A percentile compares a stretch with the other conserved stretches of the same genome.
Evolutionary conservation across 2,888 invertebrate genomes (phyloP).

Genomic region (Nephrotoma flavescens): DNA sequence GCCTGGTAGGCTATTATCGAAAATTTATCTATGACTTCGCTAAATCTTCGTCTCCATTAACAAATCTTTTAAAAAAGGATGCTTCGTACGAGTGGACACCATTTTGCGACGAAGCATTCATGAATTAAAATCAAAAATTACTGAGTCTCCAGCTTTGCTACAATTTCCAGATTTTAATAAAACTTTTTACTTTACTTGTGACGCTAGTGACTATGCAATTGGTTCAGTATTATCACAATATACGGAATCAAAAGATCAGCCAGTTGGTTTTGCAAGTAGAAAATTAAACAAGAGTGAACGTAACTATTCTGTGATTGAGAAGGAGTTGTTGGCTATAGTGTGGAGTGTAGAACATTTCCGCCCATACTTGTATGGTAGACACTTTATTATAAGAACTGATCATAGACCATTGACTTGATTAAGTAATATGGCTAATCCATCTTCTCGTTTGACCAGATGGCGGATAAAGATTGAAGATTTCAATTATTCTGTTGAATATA

Average conservation of each 20-base stretch:
- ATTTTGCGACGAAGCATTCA: not conserved
- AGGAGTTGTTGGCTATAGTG: not conserved
- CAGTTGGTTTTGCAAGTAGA: not conserved
- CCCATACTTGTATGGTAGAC: not conserved
- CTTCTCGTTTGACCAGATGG: too few species aligned
- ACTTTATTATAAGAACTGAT: not conserved
- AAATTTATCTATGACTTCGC: constrained; percentile 18
- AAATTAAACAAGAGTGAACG: not conserved
- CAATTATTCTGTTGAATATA: too few species aligned
- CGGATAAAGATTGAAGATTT: too few species aligned
- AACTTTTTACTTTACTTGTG: constrained; percentile 19
- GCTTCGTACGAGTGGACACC: constrained; percentile 12
- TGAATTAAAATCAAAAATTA: not conserved
- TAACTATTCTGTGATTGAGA: not conserved
- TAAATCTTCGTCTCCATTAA: constrained; percentile 13
- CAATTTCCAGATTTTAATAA: constrained; percentile 22
- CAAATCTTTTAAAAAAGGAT: constrained; percentile 11
- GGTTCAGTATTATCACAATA: constrained; percentile 18
- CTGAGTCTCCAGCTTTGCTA: constrained; percentile 17
- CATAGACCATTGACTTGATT: not conserved
- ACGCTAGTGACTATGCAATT: constrained; percentile 17
- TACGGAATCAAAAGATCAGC: not conserved
- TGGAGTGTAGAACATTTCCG: not conserved
- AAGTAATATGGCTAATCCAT: not conserved
- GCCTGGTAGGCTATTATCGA: constrained; percentile 19